Evolutionary conservation across 2,113 vertebrate genomes (phyloP).

Genomic region (Geococcyx californianus): DNA sequence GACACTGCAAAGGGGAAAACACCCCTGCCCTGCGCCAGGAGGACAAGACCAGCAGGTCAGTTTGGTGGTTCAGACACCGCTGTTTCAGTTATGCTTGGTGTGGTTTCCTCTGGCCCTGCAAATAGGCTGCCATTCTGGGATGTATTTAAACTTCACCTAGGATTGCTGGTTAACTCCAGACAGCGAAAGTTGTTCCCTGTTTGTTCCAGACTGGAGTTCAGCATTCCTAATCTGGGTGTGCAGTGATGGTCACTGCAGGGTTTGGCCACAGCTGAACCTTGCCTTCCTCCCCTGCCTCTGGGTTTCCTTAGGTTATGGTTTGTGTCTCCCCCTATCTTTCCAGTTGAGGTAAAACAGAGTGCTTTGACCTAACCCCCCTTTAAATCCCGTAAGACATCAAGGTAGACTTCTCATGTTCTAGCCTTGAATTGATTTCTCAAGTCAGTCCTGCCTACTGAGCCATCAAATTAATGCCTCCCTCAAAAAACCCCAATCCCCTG

Average conservation of each 20-base stretch:
- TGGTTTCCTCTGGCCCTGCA: background rate
- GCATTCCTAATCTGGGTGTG: background rate
- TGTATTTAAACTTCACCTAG: background rate
- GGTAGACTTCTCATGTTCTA: background rate
- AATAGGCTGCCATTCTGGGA: background rate
- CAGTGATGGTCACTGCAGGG: background rate
- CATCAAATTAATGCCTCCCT: background rate
- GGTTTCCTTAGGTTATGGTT: background rate
- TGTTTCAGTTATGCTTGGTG: fast-evolving
- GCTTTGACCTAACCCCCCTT: background rate
- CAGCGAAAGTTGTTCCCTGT: background rate
- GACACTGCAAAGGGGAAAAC: conserved; percentile 52
- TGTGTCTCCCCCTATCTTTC: background rate
- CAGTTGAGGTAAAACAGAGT: background rate
- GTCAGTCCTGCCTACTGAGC: background rate
- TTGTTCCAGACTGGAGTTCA: background rate
- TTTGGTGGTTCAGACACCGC: background rate
- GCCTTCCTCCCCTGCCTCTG: background rate
- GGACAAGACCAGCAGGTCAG: conserved; percentile 61
- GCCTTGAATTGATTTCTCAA: background rate
- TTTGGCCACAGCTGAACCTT: background rate
- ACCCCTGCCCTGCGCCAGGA: fast-evolving
- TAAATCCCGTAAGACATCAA: background rate
- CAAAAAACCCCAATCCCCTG: background rate
- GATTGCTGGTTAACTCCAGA: background rate